Evolutionary conservation across 2,888 invertebrate species (phyloP).

Genomic region (Dinocampus coccinellae): DNA sequence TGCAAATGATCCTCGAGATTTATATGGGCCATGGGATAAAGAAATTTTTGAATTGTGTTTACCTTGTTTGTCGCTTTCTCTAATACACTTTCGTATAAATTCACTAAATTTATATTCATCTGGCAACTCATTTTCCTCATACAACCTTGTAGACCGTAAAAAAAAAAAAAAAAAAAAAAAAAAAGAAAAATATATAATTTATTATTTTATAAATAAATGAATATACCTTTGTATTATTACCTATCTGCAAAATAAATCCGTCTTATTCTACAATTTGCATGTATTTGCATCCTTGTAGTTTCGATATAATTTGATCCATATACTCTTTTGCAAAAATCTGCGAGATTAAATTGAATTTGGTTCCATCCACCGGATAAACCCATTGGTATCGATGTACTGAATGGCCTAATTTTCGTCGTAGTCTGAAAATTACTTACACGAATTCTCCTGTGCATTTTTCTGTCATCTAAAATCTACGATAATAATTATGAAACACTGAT

Average conservation of each 20-base stretch:
- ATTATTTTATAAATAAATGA: too few relatives aligned
- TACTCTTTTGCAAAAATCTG: conserved; percentile 92
- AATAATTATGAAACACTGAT: conserved; percentile 5
- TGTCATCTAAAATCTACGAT: conserved; percentile 91
- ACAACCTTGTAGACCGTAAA: too few relatives aligned
- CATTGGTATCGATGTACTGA: conserved; percentile 98
- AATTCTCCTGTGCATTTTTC: conserved; percentile 87
- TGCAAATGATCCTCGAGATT: not conserved
- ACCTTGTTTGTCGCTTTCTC: not conserved
- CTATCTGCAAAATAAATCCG: conserved; percentile 86
- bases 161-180: too few relatives aligned
- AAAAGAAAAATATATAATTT: too few relatives aligned
- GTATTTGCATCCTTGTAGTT: conserved; percentile 90
- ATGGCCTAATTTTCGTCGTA: conserved; percentile 94
- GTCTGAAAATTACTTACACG: conserved; percentile 96
- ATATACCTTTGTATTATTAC: too few relatives aligned
- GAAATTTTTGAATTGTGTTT: conserved; percentile 16
- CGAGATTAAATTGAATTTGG: conserved; percentile 94
- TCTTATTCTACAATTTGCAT: conserved; percentile 94
- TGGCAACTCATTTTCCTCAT: conserved; percentile 94
- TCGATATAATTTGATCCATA: conserved; percentile 98
- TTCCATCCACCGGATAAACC: conserved; percentile 96
- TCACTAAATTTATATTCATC: conserved; percentile 96
- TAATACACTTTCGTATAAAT: conserved; percentile 71
- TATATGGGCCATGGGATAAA: conserved; percentile 12